Percentiles rank a stretch among this genome's conserved stretches.
Conservation (phyloP, 2,113 vertebrate genomes). For the Python bivittatus region DNA sequence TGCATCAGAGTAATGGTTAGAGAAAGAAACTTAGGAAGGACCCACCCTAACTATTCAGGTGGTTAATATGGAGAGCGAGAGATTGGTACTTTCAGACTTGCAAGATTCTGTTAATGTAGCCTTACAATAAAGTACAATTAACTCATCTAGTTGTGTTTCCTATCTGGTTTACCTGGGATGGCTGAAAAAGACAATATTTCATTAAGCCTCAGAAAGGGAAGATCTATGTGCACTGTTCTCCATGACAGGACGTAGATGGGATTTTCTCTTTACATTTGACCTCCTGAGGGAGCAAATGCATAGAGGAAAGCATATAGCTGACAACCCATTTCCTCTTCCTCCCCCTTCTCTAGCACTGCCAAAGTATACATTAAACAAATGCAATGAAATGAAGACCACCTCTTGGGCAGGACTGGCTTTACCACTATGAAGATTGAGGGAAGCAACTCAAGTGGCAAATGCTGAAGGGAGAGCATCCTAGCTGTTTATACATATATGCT, state of each 20-base stretch:
- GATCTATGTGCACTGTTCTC: not conserved
- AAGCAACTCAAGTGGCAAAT: not conserved
- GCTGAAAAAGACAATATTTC: not conserved
- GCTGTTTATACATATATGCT: not conserved
- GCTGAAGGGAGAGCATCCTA: not conserved
- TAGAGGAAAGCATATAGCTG: not conserved
- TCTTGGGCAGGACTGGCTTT: not conserved
- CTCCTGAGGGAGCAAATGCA: not conserved
- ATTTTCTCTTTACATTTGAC: not conserved
- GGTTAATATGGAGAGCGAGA: no score
- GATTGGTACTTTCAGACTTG: no score
- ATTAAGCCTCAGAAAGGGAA: not conserved
- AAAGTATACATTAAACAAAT: not conserved
- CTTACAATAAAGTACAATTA: no score
- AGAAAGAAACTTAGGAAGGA: no score
- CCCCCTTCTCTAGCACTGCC: not conserved
- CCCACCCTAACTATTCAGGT: no score
- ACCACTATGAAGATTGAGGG: not conserved
- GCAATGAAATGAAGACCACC: not conserved
- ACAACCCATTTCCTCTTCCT: not conserved
- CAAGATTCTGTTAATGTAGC: no score
- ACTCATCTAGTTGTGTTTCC: no score
- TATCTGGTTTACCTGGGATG: no score
- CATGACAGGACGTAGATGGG: no score
- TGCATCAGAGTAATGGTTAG: no score